phyloP scores from a whole-genome alignment of 2,888 invertebrate species.

The Pterostichus madidus region DNA sequence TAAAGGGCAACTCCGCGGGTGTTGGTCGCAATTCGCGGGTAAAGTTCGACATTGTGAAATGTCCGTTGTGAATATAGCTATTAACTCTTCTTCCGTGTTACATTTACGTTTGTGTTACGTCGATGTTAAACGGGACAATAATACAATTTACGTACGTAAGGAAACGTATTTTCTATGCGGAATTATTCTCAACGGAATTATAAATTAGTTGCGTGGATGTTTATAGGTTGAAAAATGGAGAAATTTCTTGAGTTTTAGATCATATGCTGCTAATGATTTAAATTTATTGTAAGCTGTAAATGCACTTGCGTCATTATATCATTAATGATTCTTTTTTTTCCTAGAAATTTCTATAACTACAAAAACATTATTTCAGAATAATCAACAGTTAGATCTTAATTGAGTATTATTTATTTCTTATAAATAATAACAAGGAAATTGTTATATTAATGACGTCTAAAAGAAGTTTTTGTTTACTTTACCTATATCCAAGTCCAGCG shows the following conservation, averaged over 20 bases:
- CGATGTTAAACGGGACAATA: slow-evolving; percentile 6
- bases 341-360: not conserved
- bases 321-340: too few relatives aligned
- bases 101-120: not conserved
- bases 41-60: slow-evolving; percentile 40
- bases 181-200: not conserved
- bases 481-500: not conserved
- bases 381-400: not conserved
- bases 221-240: not conserved
- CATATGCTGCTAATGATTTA: not conserved
- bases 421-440: not conserved
- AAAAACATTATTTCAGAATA: not conserved
- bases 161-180: not conserved
- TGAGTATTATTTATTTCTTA: slow-evolving; percentile 6
- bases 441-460: not conserved
- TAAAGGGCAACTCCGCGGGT: slow-evolving; percentile 47
- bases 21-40: slow-evolving; percentile 11
- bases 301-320: too few relatives aligned
- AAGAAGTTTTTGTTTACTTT: too few relatives aligned
- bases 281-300: not conserved
- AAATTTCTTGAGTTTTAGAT: not conserved
- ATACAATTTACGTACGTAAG: slow-evolving; percentile 2
- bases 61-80: slow-evolving; percentile 23
- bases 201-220: slow-evolving; percentile 6
- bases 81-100: slow-evolving; percentile 28